Conservation (phyloP, 2,797 vertebrate species). For the Girardinus metallicus region DNA sequence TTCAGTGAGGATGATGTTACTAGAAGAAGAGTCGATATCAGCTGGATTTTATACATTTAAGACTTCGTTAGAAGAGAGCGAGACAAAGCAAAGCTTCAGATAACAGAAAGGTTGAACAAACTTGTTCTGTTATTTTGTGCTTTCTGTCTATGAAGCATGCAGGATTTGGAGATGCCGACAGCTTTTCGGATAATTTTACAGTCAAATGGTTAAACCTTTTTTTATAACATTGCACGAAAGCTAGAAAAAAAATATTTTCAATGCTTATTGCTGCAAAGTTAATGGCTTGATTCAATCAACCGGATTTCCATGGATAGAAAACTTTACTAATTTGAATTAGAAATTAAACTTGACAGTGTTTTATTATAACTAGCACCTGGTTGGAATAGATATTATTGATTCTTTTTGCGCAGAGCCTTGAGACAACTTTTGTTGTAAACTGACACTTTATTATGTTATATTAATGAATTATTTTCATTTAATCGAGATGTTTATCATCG, state of each 20-base stretch:
- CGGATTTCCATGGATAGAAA: not conserved
- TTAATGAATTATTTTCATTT: too few species aligned
- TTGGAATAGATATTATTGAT: not conserved
- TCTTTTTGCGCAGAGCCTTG: not conserved
- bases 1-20: not conserved
- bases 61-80: not conserved
- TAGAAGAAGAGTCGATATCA: not conserved
- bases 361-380: too few species aligned
- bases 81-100: not conserved
- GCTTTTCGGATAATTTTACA: not conserved
- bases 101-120: not conserved
- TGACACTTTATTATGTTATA: not conserved
- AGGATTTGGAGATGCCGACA: not conserved
- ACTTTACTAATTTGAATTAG: not conserved
- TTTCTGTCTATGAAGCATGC: not conserved
- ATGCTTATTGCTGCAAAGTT: not conserved
- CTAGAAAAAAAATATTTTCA: not conserved
- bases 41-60: not conserved
- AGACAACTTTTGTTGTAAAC: not conserved
- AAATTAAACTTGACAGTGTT: not conserved
- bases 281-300: not conserved
- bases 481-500: not conserved
- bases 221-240: not conserved
- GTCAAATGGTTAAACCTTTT: not conserved
- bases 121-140: not conserved